Base-by-base conservation (phyloP, 2,888 invertebrate genomes). In the Listrodromus nycthemerus region DNA sequence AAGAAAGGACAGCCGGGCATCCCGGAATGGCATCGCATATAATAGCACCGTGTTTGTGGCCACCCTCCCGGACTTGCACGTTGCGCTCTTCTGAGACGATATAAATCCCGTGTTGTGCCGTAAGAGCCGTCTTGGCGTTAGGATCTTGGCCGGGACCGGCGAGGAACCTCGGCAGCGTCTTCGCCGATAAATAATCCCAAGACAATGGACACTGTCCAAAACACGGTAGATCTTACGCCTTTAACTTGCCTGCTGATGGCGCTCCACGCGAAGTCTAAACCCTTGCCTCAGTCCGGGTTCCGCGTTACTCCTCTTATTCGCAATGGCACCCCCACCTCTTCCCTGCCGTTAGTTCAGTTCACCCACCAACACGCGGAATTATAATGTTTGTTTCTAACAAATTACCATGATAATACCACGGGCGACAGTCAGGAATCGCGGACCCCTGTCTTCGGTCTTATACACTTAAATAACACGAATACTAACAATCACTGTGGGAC, bases 191-290 rank as follows among this genome's bases (percentile, higher is more conserved):
- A 93, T 93, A 93, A 92, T 89, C 91, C 87, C 87, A 75, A 92
- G 91, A 93, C 93, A 93, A 93, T 93, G 93, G 93, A 93, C 93
- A 93, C 92, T 93, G 93, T 93, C 93, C 93, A 92, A 93, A 93
- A 92, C 93, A 93, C 92, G 90, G 91, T 90, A 89, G 91, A 93
- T 93, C 92, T 92, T 92, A 89, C 90, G 91, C 91, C 92, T 92
- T 91, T 90, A 92, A 92, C 90, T 92, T 91, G 88, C 88, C 89
- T 87, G 88, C 78, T 70, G 74, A 70, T 66, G 75, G 73, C 79
- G 83, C 86, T 50, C 58, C 27, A 65, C 67, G 76, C 74, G 66
- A 88, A 91, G 90, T 90, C 90, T 90, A 90, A 89, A 90, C 90
- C 90, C 91, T 80, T 75, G 74, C 50, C 66, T 70, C 19, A 37